Evolutionary conservation across 2,797 vertebrate species (phyloP).

Genomic region (Takifugu rubripes): DNA sequence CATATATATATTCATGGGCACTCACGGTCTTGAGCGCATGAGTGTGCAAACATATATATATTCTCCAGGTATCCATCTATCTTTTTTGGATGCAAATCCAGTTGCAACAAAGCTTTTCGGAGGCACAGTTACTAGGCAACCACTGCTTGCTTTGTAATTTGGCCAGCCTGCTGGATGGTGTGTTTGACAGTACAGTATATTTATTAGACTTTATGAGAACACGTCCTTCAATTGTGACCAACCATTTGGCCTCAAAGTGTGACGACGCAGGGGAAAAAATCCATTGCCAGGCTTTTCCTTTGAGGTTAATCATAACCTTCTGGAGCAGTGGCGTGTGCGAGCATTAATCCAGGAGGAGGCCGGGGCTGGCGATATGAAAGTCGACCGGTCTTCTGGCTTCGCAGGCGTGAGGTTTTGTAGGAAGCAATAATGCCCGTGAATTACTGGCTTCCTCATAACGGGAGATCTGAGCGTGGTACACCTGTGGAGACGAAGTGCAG

Average conservation of each 20-base stretch:
- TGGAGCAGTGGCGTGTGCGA: conserved; percentile 6
- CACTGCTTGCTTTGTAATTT: conserved; percentile 60
- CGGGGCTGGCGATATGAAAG: conserved; percentile 24
- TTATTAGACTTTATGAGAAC: conserved; percentile 32
- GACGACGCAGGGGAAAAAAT: not conserved
- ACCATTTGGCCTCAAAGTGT: conserved; percentile 3
- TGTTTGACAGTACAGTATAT: conserved; percentile 47
- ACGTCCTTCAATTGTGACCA: conserved; percentile 4
- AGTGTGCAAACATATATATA: conserved; percentile 42
- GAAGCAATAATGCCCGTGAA: conserved; percentile 43
- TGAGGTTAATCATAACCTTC: conserved; percentile 16
- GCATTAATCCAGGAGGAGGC: conserved; percentile 14
- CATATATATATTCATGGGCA: conserved; percentile 20
- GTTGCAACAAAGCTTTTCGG: conserved; percentile 62
- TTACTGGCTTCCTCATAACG: conserved; percentile 50
- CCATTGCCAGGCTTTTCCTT: not conserved
- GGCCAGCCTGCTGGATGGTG: conserved; percentile 45
- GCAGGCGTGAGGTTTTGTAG: conserved; percentile 29
- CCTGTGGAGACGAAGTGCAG: conserved; percentile 41
- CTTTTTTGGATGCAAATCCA: conserved; percentile 68
- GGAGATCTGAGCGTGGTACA: conserved; percentile 36
- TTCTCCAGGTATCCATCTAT: conserved; percentile 56
- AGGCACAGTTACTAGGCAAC: conserved; percentile 79
- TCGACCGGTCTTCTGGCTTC: conserved; percentile 20
- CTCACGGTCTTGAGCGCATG: conserved; percentile 3